Evolutionary conservation across 2,888 invertebrate genomes (phyloP).

Genomic region (Leucophora obtusa): DNA sequence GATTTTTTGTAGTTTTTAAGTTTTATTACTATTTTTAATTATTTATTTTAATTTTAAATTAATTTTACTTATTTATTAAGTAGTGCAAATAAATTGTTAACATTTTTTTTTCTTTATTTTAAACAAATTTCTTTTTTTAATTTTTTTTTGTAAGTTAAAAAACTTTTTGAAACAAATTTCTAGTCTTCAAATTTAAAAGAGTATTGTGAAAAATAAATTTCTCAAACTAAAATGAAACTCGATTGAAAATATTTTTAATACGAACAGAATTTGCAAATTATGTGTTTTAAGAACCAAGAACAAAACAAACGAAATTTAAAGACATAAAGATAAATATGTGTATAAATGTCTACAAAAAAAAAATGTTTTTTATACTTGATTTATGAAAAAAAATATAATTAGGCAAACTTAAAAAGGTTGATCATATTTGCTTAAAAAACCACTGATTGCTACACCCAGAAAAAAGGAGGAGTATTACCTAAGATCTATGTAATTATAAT

Average conservation of each 20-base stretch:
- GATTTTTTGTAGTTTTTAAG: conserved; percentile 19
- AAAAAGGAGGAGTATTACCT: too few relatives aligned
- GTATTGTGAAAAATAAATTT: conserved; percentile 34
- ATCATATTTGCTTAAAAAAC: too few relatives aligned
- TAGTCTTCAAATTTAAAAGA: conserved; percentile 39
- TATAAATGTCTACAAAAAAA: conserved; percentile 44
- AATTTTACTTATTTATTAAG: conserved; percentile 41
- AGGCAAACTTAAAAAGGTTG: too few relatives aligned
- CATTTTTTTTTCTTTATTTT: conserved; percentile 5
- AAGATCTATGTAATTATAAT: too few relatives aligned
- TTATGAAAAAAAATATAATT: too few relatives aligned
- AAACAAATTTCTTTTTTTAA: not conserved
- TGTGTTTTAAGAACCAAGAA: conserved; percentile 21
- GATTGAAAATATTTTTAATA: conserved; percentile 23
- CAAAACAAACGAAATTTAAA: conserved; percentile 14
- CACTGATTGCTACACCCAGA: too few relatives aligned
- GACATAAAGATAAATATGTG: conserved; percentile 19
- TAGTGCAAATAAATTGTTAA: conserved; percentile 24
- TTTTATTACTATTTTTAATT: conserved; percentile 35
- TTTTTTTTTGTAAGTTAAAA: not conserved
- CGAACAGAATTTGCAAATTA: conserved; percentile 17
- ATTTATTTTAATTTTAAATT: conserved; percentile 41
- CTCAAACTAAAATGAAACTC: conserved; percentile 12
- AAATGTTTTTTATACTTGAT: not conserved
- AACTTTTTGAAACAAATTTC: conserved; percentile 13